A percentile compares a stretch with the other conserved stretches of the same genome.
These are phyloP conservation scores for Sebastes itinus DNA, from an alignment of 2,797 vertebrate species.

Conservation along the genomic window DNA sequence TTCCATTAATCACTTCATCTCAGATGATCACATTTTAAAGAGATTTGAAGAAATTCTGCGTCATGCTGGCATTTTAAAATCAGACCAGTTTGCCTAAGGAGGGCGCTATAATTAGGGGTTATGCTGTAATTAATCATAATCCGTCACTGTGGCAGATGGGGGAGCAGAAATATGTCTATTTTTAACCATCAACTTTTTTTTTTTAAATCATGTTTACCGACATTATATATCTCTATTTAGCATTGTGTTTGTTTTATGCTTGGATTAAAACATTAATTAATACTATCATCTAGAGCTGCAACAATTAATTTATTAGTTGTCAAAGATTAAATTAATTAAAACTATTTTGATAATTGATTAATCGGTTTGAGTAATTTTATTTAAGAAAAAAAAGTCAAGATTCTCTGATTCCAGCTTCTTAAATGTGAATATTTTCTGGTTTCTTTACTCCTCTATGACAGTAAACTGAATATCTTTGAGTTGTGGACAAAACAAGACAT, in stretches of 20 bases:
- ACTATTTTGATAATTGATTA: too few relatives aligned
- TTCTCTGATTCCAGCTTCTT: too few relatives aligned
- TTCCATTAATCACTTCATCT: neutral
- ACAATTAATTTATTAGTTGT: accelerated
- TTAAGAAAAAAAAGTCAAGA: too few relatives aligned
- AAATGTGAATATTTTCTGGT: too few relatives aligned
- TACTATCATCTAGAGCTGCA: neutral
- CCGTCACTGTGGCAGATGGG: conserved; percentile 19
- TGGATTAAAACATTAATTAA: neutral
- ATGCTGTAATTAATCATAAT: conserved; percentile 43
- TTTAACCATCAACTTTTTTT: conserved; percentile 18
- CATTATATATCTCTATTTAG: neutral
- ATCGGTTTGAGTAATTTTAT: too few relatives aligned
- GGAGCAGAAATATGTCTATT: conserved; percentile 23
- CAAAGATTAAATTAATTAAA: too few relatives aligned
- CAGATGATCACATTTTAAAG: neutral
- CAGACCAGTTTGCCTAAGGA: neutral
- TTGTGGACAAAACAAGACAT: too few relatives aligned
- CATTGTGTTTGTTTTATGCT: neutral
- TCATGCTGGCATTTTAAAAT: conserved; percentile 5
- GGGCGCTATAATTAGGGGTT: conserved; percentile 23
- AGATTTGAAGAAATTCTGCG: conserved; percentile 14
- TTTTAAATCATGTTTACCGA: conserved; percentile 9
- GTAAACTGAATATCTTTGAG: too few relatives aligned
- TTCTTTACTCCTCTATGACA: too few relatives aligned